These are phyloP conservation scores for Larimichthys crocea DNA, from an alignment of 2,113 vertebrate genomes.

Conservation along the genomic window DNA sequence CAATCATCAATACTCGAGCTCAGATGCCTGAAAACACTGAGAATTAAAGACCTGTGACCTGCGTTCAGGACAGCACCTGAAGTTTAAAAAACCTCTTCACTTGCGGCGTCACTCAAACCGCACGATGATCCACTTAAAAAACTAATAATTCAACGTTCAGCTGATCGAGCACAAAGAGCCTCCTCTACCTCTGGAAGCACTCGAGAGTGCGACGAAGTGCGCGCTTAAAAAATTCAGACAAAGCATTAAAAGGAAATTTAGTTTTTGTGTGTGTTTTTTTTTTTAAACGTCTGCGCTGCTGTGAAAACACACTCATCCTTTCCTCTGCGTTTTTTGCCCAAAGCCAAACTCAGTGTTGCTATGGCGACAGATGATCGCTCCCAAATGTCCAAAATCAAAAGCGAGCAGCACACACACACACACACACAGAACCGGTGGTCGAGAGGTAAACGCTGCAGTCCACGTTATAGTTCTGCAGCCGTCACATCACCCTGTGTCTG, in stretches of 20 bases:
- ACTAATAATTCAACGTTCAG: neutral
- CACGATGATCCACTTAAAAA: neutral
- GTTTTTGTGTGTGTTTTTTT: neutral
- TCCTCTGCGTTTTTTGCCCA: constrained; percentile 27
- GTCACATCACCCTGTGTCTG: neutral
- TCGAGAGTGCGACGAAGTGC: too few species aligned
- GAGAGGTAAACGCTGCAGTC: constrained; percentile 6
- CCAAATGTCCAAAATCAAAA: constrained; percentile 44
- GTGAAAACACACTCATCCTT: neutral
- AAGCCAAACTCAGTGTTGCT: constrained; percentile 58
- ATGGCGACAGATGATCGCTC: constrained; percentile 60
- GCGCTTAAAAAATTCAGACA: neutral
- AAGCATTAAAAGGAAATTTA: neutral
- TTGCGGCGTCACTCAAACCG: neutral
- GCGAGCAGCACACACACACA: constrained; percentile 5
- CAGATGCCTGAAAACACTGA: constrained; percentile 76
- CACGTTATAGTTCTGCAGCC: neutral
- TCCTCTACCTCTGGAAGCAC: neutral
- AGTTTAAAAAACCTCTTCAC: neutral
- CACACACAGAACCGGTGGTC: constrained; percentile 5
- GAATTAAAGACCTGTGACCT: constrained; percentile 42
- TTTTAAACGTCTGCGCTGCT: neutral
- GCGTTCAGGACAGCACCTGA: neutral
- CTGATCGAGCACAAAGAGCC: neutral
- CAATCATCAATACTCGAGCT: constrained; percentile 80